phyloP scores from a whole-genome alignment of 2,888 invertebrate species.

The Invenusta paracnida region DNA sequence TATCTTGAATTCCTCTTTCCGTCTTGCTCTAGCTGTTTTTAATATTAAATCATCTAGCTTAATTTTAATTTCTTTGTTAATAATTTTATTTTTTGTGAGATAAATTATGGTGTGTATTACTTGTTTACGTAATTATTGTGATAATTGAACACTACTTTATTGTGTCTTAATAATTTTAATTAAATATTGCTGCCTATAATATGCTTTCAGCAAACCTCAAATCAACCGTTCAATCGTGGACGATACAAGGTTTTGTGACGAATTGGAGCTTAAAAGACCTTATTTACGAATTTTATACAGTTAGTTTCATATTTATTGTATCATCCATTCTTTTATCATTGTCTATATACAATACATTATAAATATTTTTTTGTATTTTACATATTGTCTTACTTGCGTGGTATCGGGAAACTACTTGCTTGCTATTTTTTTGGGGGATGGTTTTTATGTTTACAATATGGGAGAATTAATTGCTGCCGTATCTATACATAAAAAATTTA shows the following conservation, averaged over 20 bases:
- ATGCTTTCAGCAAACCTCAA: constrained; percentile 30
- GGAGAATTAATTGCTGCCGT: too few relatives aligned
- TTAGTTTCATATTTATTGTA: background rate
- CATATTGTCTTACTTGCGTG: background rate
- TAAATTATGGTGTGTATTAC: too few relatives aligned
- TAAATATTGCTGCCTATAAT: background rate
- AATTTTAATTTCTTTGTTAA: too few relatives aligned
- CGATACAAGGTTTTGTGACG: constrained; percentile 28
- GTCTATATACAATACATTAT: background rate
- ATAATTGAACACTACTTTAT: background rate
- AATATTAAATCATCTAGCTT: too few relatives aligned
- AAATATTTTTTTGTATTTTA: background rate
- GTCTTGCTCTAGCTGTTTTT: too few relatives aligned
- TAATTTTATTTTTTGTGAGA: too few relatives aligned
- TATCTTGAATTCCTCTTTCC: too few relatives aligned
- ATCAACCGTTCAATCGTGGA: constrained; percentile 27
- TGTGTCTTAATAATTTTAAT: background rate
- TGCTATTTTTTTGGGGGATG: too few relatives aligned
- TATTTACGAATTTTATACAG: background rate
- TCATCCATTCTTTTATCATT: background rate
- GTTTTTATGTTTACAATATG: too few relatives aligned
- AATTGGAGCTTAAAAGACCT: background rate
- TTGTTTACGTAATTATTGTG: too few relatives aligned
- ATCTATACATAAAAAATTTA: too few relatives aligned
- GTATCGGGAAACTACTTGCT: background rate